Evolutionary conservation across 2,888 invertebrate genomes (phyloP).

Genomic region (Agapostemon virescens): DNA sequence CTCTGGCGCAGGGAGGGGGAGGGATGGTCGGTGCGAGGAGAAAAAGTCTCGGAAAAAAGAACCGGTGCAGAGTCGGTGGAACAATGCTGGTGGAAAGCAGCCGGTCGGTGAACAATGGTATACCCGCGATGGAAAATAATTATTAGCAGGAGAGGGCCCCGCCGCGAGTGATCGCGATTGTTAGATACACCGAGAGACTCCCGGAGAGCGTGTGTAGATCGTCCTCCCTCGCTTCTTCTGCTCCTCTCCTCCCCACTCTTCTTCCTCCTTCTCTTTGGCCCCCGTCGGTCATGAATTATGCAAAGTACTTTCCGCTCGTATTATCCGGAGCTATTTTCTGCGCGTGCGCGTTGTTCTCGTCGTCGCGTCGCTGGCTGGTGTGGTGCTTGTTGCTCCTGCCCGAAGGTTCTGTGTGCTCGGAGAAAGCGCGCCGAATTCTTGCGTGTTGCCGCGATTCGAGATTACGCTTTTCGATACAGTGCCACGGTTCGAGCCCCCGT

Average conservation of each 20-base stretch:
- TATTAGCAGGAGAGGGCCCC: constrained; percentile 31
- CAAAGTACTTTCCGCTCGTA: constrained; percentile 56
- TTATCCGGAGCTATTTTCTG: constrained; percentile 48
- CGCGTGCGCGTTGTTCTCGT: constrained; percentile 45
- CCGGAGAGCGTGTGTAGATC: constrained; percentile 19
- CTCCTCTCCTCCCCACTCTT: background rate
- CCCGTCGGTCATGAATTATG: constrained; percentile 51
- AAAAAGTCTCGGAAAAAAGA: constrained; percentile 6
- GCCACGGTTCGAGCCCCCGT: background rate
- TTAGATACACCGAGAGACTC: constrained; percentile 25
- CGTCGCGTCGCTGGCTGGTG: constrained; percentile 24
- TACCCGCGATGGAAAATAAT: constrained; percentile 37
- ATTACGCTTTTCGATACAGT: constrained; percentile 10
- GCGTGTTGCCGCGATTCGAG: constrained; percentile 25
- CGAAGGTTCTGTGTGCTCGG: constrained; percentile 5
- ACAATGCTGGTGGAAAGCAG: constrained; percentile 43
- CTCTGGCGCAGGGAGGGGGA: background rate
- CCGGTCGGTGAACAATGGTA: constrained; percentile 33
- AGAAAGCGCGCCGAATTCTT: constrained; percentile 52
- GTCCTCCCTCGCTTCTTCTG: background rate
- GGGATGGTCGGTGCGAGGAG: background rate
- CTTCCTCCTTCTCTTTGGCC: background rate
- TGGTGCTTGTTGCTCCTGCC: background rate
- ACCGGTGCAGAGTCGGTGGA: background rate
- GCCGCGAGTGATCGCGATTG: constrained; percentile 45